phyloP scores from a whole-genome alignment of 37 sponge, comb jelly and placozoan genomes.

The Crambe crambe region DNA sequence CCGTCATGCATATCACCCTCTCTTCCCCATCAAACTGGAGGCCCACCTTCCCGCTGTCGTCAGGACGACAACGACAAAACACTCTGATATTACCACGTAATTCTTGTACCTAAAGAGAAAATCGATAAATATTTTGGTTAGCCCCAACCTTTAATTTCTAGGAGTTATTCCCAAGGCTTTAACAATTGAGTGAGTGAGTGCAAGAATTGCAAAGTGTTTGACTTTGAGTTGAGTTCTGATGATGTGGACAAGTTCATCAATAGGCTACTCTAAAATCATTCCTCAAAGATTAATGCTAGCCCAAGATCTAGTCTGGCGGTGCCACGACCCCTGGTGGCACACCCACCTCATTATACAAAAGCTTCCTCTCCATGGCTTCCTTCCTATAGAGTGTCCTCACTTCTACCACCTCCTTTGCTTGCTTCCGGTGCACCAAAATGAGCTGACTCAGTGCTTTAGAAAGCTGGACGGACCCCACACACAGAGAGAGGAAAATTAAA shows the following conservation, averaged over 20 bases:
- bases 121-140: too few species aligned
- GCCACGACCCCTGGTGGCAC: too few species aligned
- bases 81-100: conserved; percentile 84
- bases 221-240: conserved; percentile 24
- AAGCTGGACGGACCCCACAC: conserved; percentile 3
- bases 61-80: conserved; percentile 84
- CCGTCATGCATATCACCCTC: conserved; percentile 24
- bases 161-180: conserved; percentile 55
- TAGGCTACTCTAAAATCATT: conserved; percentile 9
- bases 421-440: conserved; percentile 9
- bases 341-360: conserved; percentile 77
- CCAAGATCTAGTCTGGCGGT: too few species aligned
- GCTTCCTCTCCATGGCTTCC: conserved; percentile 72
- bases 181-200: conserved; percentile 10
- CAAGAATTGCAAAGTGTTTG: conserved; percentile 34
- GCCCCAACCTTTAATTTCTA: background rate
- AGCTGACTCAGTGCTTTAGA: conserved; percentile 30
- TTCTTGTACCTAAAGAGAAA: conserved; percentile 65
- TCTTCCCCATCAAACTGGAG: conserved; percentile 48
- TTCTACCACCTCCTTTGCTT: conserved; percentile 51
- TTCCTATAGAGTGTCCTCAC: conserved; percentile 67
- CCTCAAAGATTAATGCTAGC: conserved; percentile 22
- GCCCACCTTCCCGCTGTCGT: conserved; percentile 34
- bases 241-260: conserved; percentile 18
- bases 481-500: too few species aligned